Percentiles rank a stretch among this genome's conserved stretches.
These are phyloP conservation scores for Xenopus borealis DNA, from an alignment of 2,113 vertebrate species.

Conservation along the genomic window DNA sequence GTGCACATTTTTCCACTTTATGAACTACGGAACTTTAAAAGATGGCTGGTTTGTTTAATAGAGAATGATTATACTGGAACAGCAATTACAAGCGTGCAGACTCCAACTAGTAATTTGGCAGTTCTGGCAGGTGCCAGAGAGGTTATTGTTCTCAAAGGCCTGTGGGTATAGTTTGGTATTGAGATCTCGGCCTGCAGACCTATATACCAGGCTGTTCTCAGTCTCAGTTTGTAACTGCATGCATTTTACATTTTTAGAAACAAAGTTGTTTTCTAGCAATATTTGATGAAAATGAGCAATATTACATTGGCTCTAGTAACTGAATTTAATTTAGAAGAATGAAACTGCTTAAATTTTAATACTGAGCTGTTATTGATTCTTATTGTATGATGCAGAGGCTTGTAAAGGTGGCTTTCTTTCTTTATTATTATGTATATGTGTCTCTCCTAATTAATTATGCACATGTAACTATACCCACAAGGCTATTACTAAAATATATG, in stretches of 20 bases:
- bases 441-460: conserved; percentile 32
- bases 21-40: too few relatives aligned
- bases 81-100: too few relatives aligned
- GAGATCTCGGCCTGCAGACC: too few relatives aligned
- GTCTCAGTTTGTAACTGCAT: neutral
- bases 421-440: conserved; percentile 17
- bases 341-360: conserved; percentile 22
- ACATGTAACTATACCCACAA: conserved; percentile 10
- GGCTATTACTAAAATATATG: conserved; percentile 17
- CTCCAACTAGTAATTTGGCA: too few relatives aligned
- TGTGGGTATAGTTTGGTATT: too few relatives aligned
- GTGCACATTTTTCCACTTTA: too few relatives aligned
- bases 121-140: too few relatives aligned
- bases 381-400: conserved; percentile 9
- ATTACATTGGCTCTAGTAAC: conserved; percentile 19
- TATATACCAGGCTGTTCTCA: too few relatives aligned
- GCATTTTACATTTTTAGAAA: neutral
- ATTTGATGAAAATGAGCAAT: conserved; percentile 4
- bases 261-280: neutral
- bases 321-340: conserved; percentile 15
- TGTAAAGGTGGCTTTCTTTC: conserved; percentile 11
- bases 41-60: too few relatives aligned
- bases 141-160: too few relatives aligned
- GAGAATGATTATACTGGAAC: too few relatives aligned
- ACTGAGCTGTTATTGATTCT: conserved; percentile 29